phyloP scores from a whole-genome alignment of 2,113 vertebrate species.

The Mesembrinibis cayennensis region DNA sequence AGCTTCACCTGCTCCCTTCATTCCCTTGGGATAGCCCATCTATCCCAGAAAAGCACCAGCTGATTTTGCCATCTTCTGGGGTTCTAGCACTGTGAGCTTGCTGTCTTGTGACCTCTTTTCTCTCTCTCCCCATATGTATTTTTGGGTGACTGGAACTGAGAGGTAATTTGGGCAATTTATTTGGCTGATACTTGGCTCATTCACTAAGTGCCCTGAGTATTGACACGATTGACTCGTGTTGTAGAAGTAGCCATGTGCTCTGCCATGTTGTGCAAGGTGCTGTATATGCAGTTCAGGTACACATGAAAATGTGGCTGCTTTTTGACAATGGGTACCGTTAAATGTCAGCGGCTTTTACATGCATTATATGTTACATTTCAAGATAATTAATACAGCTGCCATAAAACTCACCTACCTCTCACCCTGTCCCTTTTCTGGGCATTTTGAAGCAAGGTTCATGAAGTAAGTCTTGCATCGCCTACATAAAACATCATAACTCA shows the following conservation, averaged over 20 bases:
- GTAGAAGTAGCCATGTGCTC: background rate
- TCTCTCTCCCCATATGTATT: accelerated
- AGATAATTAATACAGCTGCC: background rate
- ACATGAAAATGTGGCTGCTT: background rate
- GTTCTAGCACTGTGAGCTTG: background rate
- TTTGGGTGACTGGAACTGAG: background rate
- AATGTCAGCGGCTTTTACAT: background rate
- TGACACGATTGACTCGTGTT: background rate
- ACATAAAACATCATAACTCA: background rate
- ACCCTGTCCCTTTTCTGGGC: background rate
- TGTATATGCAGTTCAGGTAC: background rate
- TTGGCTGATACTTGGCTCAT: background rate
- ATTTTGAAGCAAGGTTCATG: background rate
- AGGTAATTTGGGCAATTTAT: background rate
- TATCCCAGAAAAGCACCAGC: background rate
- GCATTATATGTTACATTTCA: background rate
- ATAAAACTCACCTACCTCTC: background rate
- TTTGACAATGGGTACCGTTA: background rate
- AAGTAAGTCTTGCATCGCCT: background rate
- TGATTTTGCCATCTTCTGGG: background rate
- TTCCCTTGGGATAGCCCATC: background rate
- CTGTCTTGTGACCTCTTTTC: background rate
- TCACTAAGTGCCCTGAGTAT: background rate
- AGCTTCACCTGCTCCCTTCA: background rate
- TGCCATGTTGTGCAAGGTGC: background rate